phyloP scores from a whole-genome alignment of 2,113 vertebrate species.

The Microtus richardsoni region DNA sequence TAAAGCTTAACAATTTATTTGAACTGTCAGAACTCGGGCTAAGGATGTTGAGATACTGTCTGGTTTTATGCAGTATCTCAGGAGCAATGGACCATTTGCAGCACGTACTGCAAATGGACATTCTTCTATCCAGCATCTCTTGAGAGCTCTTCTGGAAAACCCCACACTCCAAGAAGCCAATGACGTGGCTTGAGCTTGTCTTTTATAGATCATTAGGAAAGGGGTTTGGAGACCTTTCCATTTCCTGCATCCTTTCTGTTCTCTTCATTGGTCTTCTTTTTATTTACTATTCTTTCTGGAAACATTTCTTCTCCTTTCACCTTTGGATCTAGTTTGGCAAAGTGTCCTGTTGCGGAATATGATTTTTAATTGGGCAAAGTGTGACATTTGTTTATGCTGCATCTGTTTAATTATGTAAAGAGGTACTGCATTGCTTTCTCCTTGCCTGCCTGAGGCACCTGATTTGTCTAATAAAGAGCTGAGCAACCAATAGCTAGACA shows the following conservation, averaged over 20 bases:
- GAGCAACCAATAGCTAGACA: background rate
- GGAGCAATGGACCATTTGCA: background rate
- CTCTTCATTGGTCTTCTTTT: background rate
- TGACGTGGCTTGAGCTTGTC: background rate
- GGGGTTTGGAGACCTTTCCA: background rate
- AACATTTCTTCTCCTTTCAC: background rate
- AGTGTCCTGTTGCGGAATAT: background rate
- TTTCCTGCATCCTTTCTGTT: background rate
- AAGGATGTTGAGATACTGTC: background rate
- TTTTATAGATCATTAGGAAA: background rate
- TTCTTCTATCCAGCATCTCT: background rate
- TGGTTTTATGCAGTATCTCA: background rate
- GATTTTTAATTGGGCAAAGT: background rate
- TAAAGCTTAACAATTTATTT: background rate
- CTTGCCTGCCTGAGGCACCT: background rate
- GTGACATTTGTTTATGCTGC: background rate
- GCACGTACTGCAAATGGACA: background rate
- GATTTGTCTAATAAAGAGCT: background rate
- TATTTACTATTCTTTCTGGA: constrained; percentile 52
- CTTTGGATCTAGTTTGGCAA: background rate
- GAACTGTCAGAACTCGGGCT: background rate
- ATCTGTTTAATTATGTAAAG: background rate
- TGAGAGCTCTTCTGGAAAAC: constrained; percentile 23
- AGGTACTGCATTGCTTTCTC: background rate
- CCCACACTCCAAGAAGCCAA: background rate